These are phyloP conservation scores for Pelvicachromis taeniatus DNA, from an alignment of 2,113 vertebrate genomes.

Conservation along the genomic window DNA sequence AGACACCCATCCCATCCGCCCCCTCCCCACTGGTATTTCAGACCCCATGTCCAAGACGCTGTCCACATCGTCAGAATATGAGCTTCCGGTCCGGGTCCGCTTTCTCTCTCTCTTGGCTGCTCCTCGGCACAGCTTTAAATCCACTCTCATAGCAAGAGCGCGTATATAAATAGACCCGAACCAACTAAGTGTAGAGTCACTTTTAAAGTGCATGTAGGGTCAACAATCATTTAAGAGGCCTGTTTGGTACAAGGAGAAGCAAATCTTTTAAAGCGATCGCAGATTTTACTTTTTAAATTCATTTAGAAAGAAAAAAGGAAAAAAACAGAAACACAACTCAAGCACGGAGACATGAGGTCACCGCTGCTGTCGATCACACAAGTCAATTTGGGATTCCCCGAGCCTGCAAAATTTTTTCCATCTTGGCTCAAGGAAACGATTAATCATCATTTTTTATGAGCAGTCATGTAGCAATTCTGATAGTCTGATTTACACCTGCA, in stretches of 20 bases:
- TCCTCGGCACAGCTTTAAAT: neutral
- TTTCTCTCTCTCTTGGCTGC: neutral
- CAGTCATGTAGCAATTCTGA: neutral
- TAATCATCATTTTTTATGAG: neutral
- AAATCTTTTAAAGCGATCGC: neutral
- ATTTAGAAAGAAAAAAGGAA: neutral
- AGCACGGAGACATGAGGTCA: neutral
- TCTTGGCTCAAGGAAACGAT: neutral
- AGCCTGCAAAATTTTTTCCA: neutral
- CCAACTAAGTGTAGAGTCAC: neutral
- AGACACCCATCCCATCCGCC: neutral
- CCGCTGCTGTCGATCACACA: neutral
- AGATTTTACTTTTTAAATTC: neutral
- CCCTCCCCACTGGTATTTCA: neutral
- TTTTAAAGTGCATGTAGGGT: neutral
- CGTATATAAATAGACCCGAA: conserved; percentile 4
- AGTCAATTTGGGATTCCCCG: neutral
- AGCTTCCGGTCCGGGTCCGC: conserved; percentile 25
- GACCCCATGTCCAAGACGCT: neutral
- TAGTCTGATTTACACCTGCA: neutral
- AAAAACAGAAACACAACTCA: neutral
- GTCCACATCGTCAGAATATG: neutral
- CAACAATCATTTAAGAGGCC: neutral
- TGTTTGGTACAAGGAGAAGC: neutral
- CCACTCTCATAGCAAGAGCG: neutral